Evolutionary conservation across 2,797 vertebrate genomes (phyloP), one percentile per base, ranked within the genome.

Genomic region (Poecilia gillii): DNA sequence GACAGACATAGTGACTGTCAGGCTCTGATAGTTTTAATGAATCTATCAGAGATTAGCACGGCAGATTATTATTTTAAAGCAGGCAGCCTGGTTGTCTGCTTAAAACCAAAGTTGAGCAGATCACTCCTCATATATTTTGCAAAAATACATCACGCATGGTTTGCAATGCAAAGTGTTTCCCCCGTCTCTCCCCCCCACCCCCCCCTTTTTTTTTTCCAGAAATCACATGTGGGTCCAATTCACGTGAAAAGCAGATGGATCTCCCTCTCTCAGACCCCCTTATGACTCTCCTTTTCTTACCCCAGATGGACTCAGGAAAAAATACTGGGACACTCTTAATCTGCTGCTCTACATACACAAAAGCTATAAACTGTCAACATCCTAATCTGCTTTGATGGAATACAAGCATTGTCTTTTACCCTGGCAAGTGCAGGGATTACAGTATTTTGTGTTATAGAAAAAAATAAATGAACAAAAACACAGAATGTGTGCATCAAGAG

Each of bases 271-370:
- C 80, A 66, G 47, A 71, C 13, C 79, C 82, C 79, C 76, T 74
- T 80, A 80, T 87, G 83, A 81, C 78, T 76, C 75, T 53, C 33
- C 47, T 36, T 74, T 55, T 77, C 55, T 73, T 83, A 5, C 75
- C 31, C 39, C 94, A 95, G 94, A 96, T 93, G 94, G 94, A 90
- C 78, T 87, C 89, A 81, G 78, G 78, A 86, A 91, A 91, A 90
- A 93, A 94, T 91, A 89, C 81, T 83, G 85, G 89, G 93, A 88
- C 76, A 46, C 72, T 82, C 36, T 83, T 95, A 95, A 96, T 95
- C 95, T 94, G 87, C 86, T 90, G 90, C 76, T 90, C 85, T 77
- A 85, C 79, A 89, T 86, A 78, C 79, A 81, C 46, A 87, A 85
- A 84, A 74, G 71, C 79, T 74, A 75, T 80, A 82, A 77, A 88